Evolutionary conservation across 2,888 invertebrate genomes (phyloP), one percentile per base, ranked within the genome.

Genomic region (Tiliacea aurago): DNA sequence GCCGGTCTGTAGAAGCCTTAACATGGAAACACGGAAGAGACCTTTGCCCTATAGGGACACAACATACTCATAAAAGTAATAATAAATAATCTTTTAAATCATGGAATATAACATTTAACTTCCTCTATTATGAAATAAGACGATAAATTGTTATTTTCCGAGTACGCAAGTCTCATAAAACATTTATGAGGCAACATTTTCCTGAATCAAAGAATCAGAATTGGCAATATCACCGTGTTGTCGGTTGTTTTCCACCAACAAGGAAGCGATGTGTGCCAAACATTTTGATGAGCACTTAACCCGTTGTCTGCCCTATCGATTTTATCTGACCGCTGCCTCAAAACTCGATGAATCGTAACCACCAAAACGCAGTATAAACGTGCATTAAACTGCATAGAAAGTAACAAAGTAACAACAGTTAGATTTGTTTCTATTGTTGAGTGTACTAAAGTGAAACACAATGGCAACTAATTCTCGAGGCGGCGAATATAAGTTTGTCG

Each of bases 401-500:
- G 64, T 72, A 77, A 86, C 86, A 83, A 83, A 84, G 86, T 88
- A 82, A 62, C 64, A 62, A 70, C 80, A 61, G 80, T 76, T 83
- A 76, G 81, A 85, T 85, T 80, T 70, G 77, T 80, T 71, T 66
- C 73, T 82, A 83, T 85, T 85, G 83, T 84, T 67, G 67, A 61
- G 58, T 47, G 76, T 66, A 85, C 78, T 87, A 86, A 86, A 86
- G 80, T 81, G 86, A 88, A 90, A 90, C 89, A 87, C 89, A 89
- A 86, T 88, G 86, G 72, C 80, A 81, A 86, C 88, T 88, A 87
- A 90, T 88, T 90, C 89, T 84, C 83, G 86, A 76, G 84, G 80
- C 88, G 79, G 90, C 88, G 91, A 92, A 91, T 88, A 87, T 89
- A 90, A 91, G 88, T 90, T 92, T 91, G 93, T 91, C 88, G 86